Percentiles rank a stretch among this genome's conserved stretches.
Conservation (phyloP, 2,113 vertebrate species). For the Misgurnus anguillicaudatus region DNA sequence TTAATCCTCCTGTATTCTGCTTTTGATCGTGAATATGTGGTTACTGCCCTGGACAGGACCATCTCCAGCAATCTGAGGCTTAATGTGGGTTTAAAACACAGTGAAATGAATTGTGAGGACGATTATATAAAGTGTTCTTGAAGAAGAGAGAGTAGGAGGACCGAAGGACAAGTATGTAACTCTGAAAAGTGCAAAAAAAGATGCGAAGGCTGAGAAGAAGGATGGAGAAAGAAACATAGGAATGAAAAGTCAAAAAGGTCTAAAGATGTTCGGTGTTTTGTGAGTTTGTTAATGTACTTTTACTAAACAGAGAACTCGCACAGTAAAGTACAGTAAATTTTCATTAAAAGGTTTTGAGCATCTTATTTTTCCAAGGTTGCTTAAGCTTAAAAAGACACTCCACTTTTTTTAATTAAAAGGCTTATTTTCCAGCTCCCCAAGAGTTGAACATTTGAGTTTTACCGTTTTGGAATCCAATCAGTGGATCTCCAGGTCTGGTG, state of each 20-base stretch:
- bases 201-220: constrained; percentile 16
- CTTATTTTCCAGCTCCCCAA: too few species aligned
- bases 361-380: too few species aligned
- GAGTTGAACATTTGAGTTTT: too few species aligned
- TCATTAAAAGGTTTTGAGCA: background rate
- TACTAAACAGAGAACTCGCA: constrained; percentile 5
- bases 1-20: too few species aligned
- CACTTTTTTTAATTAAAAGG: too few species aligned
- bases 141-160: constrained; percentile 29
- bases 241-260: constrained; percentile 2
- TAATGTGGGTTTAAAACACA: background rate
- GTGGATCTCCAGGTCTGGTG: too few species aligned
- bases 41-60: too few species aligned
- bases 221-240: background rate
- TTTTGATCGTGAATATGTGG: too few species aligned
- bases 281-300: constrained; percentile 11
- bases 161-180: constrained; percentile 10
- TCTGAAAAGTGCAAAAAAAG: constrained; percentile 23
- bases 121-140: constrained; percentile 20
- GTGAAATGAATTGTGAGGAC: background rate
- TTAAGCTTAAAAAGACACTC: too few species aligned
- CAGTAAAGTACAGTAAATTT: background rate
- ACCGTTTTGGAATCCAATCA: too few species aligned
- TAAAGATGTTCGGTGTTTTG: background rate
- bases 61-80: too few species aligned